Evolutionary conservation across 2,797 vertebrate species (phyloP).

Genomic region (Falco novaeseelandiae): DNA sequence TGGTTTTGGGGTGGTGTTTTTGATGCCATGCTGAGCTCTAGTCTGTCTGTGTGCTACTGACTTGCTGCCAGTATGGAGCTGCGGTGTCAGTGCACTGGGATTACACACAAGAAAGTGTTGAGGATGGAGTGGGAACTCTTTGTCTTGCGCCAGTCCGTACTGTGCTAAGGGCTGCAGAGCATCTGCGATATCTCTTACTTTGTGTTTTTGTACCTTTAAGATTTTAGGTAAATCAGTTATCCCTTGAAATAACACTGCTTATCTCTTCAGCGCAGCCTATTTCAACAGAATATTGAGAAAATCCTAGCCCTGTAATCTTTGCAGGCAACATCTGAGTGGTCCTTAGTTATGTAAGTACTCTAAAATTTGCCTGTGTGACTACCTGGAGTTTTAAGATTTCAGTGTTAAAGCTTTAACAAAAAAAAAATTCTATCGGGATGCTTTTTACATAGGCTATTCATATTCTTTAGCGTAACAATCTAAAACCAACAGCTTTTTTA

Average conservation of each 20-base stretch:
- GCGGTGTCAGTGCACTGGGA: fast-evolving
- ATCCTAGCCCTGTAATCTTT: background rate
- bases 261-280: background rate
- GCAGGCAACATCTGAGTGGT: background rate
- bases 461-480: background rate
- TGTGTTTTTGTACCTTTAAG: background rate
- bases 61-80: background rate
- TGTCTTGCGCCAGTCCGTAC: background rate
- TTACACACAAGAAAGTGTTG: fast-evolving
- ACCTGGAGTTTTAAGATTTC: background rate
- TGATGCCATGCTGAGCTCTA: background rate
- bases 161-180: background rate
- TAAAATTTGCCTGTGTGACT: background rate
- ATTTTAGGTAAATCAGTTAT: background rate
- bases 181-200: background rate
- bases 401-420: background rate
- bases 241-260: background rate
- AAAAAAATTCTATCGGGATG: background rate
- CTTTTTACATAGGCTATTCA: background rate
- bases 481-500: background rate
- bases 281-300: background rate
- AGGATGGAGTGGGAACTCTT: background rate
- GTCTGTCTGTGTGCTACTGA: background rate
- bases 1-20: background rate
- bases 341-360: background rate